Percentiles rank a stretch among this genome's conserved stretches.
These are phyloP conservation scores for Lomographa bimaculata DNA, from an alignment of 2,888 invertebrate species.

Conservation along the genomic window DNA sequence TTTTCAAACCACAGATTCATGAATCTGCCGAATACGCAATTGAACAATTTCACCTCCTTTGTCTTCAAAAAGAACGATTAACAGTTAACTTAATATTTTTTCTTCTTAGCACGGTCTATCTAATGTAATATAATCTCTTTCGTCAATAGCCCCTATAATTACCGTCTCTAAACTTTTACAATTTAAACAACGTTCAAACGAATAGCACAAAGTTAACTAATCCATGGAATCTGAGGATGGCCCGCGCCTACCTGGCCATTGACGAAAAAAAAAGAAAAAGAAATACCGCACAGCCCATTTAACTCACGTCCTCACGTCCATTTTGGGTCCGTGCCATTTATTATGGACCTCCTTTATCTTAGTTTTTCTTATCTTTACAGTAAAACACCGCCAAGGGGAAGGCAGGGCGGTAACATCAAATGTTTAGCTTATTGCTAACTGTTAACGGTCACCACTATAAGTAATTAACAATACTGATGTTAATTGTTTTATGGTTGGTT, in stretches of 20 bases:
- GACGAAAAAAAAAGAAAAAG: slow-evolving; percentile 36
- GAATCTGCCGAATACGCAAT: too few species aligned
- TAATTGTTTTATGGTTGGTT: slow-evolving; percentile 33
- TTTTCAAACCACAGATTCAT: too few species aligned
- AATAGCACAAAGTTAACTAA: slow-evolving; percentile 39
- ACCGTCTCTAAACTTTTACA: slow-evolving; percentile 44
- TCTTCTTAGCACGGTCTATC: too few species aligned
- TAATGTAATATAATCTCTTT: too few species aligned
- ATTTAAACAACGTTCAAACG: slow-evolving; percentile 35
- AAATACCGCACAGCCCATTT: slow-evolving; percentile 52
- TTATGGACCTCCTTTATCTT: slow-evolving; percentile 61
- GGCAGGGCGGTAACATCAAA: slow-evolving; percentile 32
- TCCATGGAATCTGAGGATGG: slow-evolving; percentile 34
- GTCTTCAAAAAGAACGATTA: too few species aligned
- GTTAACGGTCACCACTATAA: slow-evolving; percentile 20
- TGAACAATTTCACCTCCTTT: too few species aligned
- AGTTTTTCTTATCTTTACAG: slow-evolving; percentile 39
- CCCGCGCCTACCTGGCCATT: slow-evolving; percentile 44
- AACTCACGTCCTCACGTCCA: slow-evolving; percentile 54
- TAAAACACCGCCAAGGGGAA: slow-evolving; percentile 51
- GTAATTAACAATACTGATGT: slow-evolving; percentile 14
- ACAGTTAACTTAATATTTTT: too few species aligned
- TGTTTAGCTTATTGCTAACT: slow-evolving; percentile 3
- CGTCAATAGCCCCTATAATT: slow-evolving; percentile 38
- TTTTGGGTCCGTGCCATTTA: slow-evolving; percentile 63